phyloP scores from a whole-genome alignment of 2,113 vertebrate genomes.

The Ochotona curzoniae region DNA sequence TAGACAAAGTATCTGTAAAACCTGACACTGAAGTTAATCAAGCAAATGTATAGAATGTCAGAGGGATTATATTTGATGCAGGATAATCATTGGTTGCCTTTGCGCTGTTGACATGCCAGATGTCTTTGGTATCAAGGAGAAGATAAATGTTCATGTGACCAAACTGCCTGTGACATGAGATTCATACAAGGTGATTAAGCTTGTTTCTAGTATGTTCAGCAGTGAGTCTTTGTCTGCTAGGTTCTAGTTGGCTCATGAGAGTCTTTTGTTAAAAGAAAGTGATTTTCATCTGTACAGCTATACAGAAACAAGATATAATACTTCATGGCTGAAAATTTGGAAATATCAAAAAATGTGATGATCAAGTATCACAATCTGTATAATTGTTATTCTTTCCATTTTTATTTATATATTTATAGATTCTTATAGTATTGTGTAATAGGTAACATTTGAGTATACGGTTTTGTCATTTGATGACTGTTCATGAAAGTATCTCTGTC shows the following conservation, averaged over 20 bases:
- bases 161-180: not conserved
- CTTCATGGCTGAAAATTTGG: not conserved
- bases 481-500: conserved; percentile 20
- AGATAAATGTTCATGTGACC: conserved; percentile 35
- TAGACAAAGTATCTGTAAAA: not conserved
- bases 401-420: not conserved
- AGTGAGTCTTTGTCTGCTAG: not conserved
- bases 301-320: not conserved
- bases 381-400: not conserved
- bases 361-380: not conserved
- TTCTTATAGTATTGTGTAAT: conserved; percentile 6
- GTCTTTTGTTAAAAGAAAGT: not conserved
- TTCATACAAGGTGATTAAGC: not conserved
- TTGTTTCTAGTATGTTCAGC: conserved; percentile 23
- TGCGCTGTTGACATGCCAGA: conserved; percentile 54
- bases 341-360: not conserved
- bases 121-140: conserved; percentile 56
- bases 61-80: conserved; percentile 53
- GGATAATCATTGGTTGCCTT: conserved; percentile 34
- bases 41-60: conserved; percentile 45
- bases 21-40: conserved; percentile 19
- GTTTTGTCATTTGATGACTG: conserved; percentile 53
- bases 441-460: not conserved
- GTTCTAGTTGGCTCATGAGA: not conserved
- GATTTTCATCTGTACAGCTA: not conserved